Evolutionary conservation across 2,113 vertebrate species (phyloP).

Genomic region (Cyprinodon tularosa): DNA sequence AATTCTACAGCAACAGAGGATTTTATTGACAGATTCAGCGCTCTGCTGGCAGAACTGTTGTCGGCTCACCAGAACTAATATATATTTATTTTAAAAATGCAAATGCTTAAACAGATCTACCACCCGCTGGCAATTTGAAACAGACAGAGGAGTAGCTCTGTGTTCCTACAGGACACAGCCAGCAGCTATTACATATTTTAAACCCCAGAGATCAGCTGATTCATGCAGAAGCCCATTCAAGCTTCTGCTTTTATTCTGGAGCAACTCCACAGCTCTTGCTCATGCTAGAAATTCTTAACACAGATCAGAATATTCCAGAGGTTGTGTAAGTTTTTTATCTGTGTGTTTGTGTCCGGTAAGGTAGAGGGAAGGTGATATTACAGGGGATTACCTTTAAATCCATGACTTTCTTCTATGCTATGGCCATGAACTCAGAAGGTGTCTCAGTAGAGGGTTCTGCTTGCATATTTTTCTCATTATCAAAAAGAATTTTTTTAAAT

Average conservation of each 20-base stretch:
- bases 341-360: constrained; percentile 16
- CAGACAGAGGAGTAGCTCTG: constrained; percentile 8
- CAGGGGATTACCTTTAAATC: constrained; percentile 59
- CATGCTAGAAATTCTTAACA: constrained; percentile 51
- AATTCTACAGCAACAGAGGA: background rate
- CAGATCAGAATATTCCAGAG: constrained; percentile 60
- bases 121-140: constrained; percentile 15
- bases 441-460: constrained; percentile 22
- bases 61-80: background rate
- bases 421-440: constrained; percentile 38
- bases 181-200: constrained; percentile 51
- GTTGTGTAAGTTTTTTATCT: constrained; percentile 15
- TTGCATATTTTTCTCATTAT: background rate
- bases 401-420: constrained; percentile 60
- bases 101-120: constrained; percentile 3
- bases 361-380: constrained; percentile 48
- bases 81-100: background rate
- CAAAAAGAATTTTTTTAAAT: background rate
- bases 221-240: constrained; percentile 50
- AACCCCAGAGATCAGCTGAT: constrained; percentile 42
- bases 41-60: background rate
- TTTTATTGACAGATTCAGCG: constrained; percentile 2
- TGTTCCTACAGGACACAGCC: constrained; percentile 20
- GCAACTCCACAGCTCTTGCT: constrained; percentile 42
- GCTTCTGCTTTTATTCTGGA: constrained; percentile 58